Evolutionary conservation across 2,113 vertebrate species (phyloP).

Genomic region (Austrofundulus limnaeus): DNA sequence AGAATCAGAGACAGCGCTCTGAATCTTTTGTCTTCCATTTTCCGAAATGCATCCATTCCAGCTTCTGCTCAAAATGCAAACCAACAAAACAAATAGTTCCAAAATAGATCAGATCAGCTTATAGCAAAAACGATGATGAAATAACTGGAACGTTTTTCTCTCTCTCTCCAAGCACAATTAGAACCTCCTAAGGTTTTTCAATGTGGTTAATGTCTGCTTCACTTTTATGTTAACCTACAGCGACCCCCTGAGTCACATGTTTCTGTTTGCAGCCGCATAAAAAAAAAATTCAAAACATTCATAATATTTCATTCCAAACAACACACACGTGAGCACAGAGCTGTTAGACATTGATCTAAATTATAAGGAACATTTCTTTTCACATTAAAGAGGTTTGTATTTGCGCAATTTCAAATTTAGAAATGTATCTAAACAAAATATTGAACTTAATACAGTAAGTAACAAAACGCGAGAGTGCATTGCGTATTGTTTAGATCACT

Average conservation of each 20-base stretch:
- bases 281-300: no score
- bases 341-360: no score
- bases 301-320: no score
- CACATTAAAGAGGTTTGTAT: no score
- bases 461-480: no score
- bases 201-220: slow-evolving; percentile 38
- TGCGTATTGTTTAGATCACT: no score
- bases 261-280: not conserved
- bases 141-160: no score
- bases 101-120: accelerated
- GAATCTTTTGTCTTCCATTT: slow-evolving; percentile 17
- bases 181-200: slow-evolving; percentile 14
- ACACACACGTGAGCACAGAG: no score
- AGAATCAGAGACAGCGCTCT: slow-evolving; percentile 8
- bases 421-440: no score
- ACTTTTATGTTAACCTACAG: slow-evolving; percentile 39
- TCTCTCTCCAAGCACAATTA: not conserved
- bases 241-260: slow-evolving; percentile 55
- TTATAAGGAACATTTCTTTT: no score
- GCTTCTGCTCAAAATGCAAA: not conserved
- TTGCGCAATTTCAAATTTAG: no score
- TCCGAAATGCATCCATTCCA: not conserved
- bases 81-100: accelerated
- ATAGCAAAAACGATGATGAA: not conserved
- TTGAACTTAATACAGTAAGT: no score